Evolutionary conservation across 2,888 invertebrate genomes (phyloP).

Genomic region (Malthinus flaveolus): DNA sequence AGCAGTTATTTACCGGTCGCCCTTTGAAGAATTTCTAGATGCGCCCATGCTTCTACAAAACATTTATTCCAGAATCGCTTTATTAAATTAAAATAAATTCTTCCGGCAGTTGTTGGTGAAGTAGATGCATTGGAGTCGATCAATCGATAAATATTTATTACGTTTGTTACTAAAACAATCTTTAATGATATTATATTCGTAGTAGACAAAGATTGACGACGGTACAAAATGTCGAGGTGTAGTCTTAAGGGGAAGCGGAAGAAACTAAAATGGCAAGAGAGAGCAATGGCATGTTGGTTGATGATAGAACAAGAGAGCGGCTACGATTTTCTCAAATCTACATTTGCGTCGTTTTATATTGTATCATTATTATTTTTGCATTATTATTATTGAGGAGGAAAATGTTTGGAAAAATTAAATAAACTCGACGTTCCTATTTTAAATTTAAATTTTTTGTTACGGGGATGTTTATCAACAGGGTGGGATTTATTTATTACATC

Average conservation of each 20-base stretch:
- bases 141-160: too few species aligned
- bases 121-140: too few species aligned
- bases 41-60: too few species aligned
- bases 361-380: not conserved
- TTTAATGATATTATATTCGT: constrained; percentile 5
- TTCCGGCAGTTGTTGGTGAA: too few species aligned
- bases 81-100: too few species aligned
- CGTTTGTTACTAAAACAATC: too few species aligned
- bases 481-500: too few species aligned
- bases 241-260: constrained; percentile 23
- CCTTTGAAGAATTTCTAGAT: too few species aligned
- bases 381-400: constrained; percentile 20
- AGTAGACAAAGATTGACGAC: constrained; percentile 20
- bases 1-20: too few species aligned
- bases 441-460: too few species aligned
- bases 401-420: constrained; percentile 20
- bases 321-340: constrained; percentile 24
- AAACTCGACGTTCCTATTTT: not conserved
- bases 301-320: constrained; percentile 28
- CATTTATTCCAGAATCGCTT: too few species aligned
- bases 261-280: constrained; percentile 18
- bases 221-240: constrained; percentile 18
- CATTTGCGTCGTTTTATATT: constrained; percentile 24
- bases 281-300: constrained; percentile 28
- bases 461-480: too few species aligned